These are phyloP conservation scores for Lacerta bilineata DNA, from an alignment of 2,797 vertebrate species.

Conservation along the genomic window DNA sequence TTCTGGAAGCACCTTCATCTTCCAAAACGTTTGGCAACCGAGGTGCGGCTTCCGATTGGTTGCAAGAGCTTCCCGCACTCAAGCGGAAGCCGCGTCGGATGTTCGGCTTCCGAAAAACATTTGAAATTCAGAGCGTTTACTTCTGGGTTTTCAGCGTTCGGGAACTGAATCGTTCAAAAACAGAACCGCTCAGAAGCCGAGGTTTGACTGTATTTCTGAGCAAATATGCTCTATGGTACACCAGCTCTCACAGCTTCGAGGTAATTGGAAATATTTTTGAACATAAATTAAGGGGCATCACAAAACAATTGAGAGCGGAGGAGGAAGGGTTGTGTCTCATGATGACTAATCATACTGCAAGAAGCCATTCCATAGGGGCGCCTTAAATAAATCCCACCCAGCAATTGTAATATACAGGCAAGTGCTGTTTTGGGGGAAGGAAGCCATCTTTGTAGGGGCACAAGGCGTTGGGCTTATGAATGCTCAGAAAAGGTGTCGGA, in stretches of 20 bases:
- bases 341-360: neutral
- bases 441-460: neutral
- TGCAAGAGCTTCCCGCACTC: no score
- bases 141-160: no score
- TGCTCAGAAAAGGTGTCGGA: neutral
- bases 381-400: neutral
- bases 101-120: no score
- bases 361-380: neutral
- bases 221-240: neutral
- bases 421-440: neutral
- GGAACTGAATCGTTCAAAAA: no score
- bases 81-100: no score
- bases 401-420: neutral
- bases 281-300: neutral
- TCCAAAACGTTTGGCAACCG: no score
- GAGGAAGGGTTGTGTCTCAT: neutral
- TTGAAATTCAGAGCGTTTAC: no score
- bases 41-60: no score
- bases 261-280: neutral
- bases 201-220: neutral
- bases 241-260: neutral
- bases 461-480: neutral
- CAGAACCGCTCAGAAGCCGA: no score
- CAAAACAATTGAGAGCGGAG: neutral
- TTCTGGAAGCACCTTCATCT: no score